Conservation (phyloP, 1,140 invertebrate genomes). For the Propsilocerus akamusi region DNA sequence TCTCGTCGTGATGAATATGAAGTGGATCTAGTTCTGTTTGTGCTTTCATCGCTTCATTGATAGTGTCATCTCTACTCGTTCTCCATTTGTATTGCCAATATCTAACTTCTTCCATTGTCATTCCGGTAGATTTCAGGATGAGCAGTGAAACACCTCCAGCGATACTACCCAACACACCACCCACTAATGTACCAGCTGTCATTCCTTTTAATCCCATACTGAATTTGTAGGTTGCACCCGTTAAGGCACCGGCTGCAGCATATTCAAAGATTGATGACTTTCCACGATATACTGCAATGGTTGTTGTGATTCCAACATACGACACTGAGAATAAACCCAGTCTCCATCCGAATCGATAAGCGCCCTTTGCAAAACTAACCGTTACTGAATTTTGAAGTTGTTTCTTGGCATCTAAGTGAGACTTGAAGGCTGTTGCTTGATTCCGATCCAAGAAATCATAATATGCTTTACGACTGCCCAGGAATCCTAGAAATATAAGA, state of each 20-base stretch:
- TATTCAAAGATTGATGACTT: slow-evolving; percentile 45
- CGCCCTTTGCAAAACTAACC: slow-evolving; percentile 43
- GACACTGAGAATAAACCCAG: slow-evolving; percentile 37
- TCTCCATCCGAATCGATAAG: slow-evolving; percentile 40
- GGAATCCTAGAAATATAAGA: slow-evolving; percentile 18
- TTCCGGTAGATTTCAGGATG: slow-evolving; percentile 28
- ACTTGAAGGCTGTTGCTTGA: slow-evolving; percentile 44
- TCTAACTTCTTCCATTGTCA: slow-evolving; percentile 30
- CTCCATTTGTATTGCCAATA: slow-evolving; percentile 30
- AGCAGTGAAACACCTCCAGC: slow-evolving; percentile 25
- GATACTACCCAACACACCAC: slow-evolving; percentile 28
- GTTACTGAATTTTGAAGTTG: slow-evolving; percentile 43
- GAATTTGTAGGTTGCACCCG: slow-evolving; percentile 39
- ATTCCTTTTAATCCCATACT: slow-evolving; percentile 38
- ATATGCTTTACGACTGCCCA: slow-evolving; percentile 33
- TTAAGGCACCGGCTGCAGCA: slow-evolving; percentile 33
- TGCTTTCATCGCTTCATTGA: too few species aligned
- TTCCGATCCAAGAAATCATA: slow-evolving; percentile 52
- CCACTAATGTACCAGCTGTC: slow-evolving; percentile 36
- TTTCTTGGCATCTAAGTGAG: slow-evolving; percentile 46
- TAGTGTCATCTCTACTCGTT: too few species aligned
- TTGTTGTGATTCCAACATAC: slow-evolving; percentile 36
- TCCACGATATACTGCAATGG: slow-evolving; percentile 40
- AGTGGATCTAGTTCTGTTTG: too few species aligned
- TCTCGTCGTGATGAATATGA: too few species aligned